These are phyloP conservation scores for Lethenteron reissneri DNA, from an alignment of 2,113 vertebrate species.

Conservation along the genomic window DNA sequence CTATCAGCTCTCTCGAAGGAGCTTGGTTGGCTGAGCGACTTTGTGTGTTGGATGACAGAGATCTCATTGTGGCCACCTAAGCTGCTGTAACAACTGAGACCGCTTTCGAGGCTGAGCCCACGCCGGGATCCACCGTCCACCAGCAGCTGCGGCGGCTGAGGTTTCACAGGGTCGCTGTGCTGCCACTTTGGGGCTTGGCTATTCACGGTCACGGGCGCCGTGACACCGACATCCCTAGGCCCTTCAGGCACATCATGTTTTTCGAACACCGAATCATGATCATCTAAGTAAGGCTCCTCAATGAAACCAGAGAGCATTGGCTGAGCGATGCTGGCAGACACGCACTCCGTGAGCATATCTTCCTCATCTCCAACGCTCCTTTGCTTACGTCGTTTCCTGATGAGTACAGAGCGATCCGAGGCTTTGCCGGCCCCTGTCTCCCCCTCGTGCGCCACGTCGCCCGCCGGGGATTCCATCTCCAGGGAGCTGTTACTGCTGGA, in stretches of 20 bases:
- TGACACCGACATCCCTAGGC: no score
- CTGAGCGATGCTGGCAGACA: no score
- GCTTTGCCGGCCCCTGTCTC: slow-evolving; percentile 13
- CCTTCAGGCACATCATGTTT: no score
- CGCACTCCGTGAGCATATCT: slow-evolving; percentile 18
- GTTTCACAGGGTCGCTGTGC: no score
- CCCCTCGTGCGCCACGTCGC: slow-evolving; percentile 19
- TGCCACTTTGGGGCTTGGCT: no score
- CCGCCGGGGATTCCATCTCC: slow-evolving; percentile 24
- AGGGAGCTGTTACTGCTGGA: slow-evolving; percentile 14
- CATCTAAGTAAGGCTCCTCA: no score
- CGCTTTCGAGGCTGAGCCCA: slow-evolving; percentile 2
- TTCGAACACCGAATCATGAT: no score
- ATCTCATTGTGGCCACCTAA: slow-evolving; percentile 31
- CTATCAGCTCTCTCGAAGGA: slow-evolving; percentile 66
- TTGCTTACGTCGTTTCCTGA: slow-evolving; percentile 77
- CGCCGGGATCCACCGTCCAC: neutral
- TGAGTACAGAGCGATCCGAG: slow-evolving; percentile 55
- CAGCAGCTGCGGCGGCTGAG: no score
- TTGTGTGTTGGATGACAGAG: slow-evolving; percentile 92
- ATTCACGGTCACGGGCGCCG: no score
- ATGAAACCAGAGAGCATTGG: no score
- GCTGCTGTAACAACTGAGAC: neutral
- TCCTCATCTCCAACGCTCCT: slow-evolving; percentile 90
- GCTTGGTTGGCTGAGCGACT: slow-evolving; percentile 62